Evolutionary conservation across 2,888 invertebrate species (phyloP).

Genomic region (Chorisops tibialis): DNA sequence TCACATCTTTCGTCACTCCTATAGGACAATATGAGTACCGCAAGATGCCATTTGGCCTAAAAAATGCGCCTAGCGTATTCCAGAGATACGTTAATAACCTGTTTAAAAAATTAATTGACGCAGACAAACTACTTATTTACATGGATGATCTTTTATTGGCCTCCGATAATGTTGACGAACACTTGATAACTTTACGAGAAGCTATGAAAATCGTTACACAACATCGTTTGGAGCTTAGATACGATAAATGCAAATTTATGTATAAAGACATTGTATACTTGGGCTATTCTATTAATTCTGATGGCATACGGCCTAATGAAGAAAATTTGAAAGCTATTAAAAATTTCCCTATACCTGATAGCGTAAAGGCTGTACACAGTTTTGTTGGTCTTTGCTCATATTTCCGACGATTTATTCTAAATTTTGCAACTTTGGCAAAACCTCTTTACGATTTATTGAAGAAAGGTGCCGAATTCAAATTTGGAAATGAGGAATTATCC

Average conservation of each 20-base stretch:
- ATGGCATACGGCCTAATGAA: neutral
- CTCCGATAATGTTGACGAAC: no score
- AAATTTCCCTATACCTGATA: neutral
- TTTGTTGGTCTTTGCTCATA: slow-evolving; percentile 32
- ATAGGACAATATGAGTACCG: no score
- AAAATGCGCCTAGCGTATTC: no score
- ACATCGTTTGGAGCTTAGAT: no score
- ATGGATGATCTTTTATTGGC: slow-evolving; percentile 34
- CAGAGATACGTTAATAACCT: slow-evolving; percentile 35
- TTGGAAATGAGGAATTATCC: no score
- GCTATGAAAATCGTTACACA: neutral
- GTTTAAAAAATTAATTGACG: slow-evolving; percentile 31
- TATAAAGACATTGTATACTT: no score
- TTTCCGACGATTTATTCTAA: slow-evolving; percentile 29
- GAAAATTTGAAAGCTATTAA: neutral
- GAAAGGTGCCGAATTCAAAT: no score
- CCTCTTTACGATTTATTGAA: no score
- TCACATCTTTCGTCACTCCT: no score
- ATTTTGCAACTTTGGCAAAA: slow-evolving; percentile 33
- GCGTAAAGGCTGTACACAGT: slow-evolving; percentile 25
- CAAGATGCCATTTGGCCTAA: no score
- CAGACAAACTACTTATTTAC: slow-evolving; percentile 18
- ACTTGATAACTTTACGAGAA: no score
- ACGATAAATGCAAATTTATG: no score
- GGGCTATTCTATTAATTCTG: neutral